Conservation (phyloP, 2,113 vertebrate species). For the Rhegmatorhina hoffmannsi region DNA sequence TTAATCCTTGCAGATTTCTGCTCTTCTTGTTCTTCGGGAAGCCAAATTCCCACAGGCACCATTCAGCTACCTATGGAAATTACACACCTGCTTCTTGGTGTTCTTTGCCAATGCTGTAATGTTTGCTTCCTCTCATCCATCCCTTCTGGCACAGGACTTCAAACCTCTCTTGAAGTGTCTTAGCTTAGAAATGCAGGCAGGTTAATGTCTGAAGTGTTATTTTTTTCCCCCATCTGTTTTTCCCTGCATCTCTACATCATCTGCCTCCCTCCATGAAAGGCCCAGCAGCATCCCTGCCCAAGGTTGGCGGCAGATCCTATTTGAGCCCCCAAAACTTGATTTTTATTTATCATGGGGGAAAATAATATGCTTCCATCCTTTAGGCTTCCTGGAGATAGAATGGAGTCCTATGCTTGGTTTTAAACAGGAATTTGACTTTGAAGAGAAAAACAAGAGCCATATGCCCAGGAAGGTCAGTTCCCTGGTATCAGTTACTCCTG, state of each 20-base stretch:
- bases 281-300: rapidly evolving
- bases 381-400: neutral
- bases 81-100: constrained; percentile 13
- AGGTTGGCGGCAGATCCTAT: neutral
- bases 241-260: neutral
- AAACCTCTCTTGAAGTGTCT: neutral
- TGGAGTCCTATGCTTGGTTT: neutral
- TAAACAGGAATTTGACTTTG: neutral
- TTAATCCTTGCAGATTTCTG: constrained; percentile 4
- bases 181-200: neutral
- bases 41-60: neutral
- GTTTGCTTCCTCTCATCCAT: neutral
- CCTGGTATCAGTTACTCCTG: neutral
- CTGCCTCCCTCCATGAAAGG: neutral
- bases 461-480: neutral
- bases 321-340: neutral
- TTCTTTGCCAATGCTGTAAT: neutral
- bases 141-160: neutral
- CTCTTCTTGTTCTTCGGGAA: constrained; percentile 1
- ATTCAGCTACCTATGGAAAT: neutral
- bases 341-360: neutral
- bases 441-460: neutral
- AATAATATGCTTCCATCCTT: rapidly evolving
- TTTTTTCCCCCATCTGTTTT: neutral
- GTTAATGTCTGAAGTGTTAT: neutral